A percentile compares a stretch with the other conserved stretches of the same genome.
Conservation (phyloP, 2,113 vertebrate genomes). For the Ameiurus melas region DNA sequence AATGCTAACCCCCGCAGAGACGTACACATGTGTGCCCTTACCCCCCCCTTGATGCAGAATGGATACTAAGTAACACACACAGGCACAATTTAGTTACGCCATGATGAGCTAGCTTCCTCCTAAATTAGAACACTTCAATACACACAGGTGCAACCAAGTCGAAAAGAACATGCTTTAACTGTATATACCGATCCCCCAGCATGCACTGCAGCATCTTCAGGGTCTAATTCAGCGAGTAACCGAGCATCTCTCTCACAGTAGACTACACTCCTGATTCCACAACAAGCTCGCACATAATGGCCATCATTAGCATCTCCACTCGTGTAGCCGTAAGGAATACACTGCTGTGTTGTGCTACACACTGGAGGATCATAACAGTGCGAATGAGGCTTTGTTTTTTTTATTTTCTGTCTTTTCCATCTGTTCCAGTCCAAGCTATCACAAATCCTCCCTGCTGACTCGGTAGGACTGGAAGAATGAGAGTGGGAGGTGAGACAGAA, state of each 20-base stretch:
- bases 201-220: neutral
- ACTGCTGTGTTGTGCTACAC: neutral
- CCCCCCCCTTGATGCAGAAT: slow-evolving; percentile 16
- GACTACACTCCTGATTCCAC: neutral
- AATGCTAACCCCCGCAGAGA: slow-evolving; percentile 25
- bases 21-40: neutral
- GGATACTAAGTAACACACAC: slow-evolving; percentile 44
- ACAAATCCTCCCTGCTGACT: neutral
- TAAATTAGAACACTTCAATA: neutral
- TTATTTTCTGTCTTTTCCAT: slow-evolving; percentile 6
- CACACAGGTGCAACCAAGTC: neutral
- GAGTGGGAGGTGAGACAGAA: slow-evolving; percentile 32
- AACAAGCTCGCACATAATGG: neutral
- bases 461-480: slow-evolving; percentile 25
- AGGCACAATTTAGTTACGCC: slow-evolving; percentile 25
- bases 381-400: neutral
- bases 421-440: neutral
- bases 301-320: neutral
- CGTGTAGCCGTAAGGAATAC: neutral
- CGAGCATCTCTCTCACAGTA: neutral
- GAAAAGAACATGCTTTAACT: neutral
- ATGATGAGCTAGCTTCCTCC: neutral
- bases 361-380: neutral
- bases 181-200: neutral
- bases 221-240: neutral